Base-by-base conservation (phyloP, 2,113 vertebrate species). In the Actenoides hombroni region DNA sequence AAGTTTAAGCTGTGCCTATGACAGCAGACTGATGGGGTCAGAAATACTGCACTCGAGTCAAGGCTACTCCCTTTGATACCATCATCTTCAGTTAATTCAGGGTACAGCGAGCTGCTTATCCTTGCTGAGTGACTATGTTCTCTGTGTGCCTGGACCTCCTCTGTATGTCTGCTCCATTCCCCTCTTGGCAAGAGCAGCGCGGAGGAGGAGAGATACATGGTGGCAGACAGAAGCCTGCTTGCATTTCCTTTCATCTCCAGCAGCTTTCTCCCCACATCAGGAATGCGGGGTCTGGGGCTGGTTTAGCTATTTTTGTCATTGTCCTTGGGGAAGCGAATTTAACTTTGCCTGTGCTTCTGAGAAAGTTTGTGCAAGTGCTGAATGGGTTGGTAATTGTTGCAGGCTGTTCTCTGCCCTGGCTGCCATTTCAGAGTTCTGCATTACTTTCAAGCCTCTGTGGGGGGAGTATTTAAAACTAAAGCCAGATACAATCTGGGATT, bases 291-390 rank as follows among this genome's bases (percentile, higher is more conserved):
- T 63, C 28, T 6, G 10, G 35, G 39, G 56, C n/a, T 2, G 0
- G 59, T 85, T 95, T 57, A 73, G 29, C 37, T 90, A 65, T 3
- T 77, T 90, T 83, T 92, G 83, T 83, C 71, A 44, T 80, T 1
- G 9, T 77, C 60, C 59, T 46, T 42, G 28, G 54, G 80, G 68
- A 86, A 77, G 37, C 1, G 5, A 74, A 67, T 90, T 63, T 86
- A 49, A 74, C 40, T 88, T 83, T 86, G 28, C 37, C 68, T 63
- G 0, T 3, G 1, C 26, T 86, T 74, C 19, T n/a, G 64, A 54
- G 92, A 7, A 78, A 64, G 86, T 75, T 81, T 92, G 76, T 90
- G 44, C 59, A 63, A 92, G 76, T 63, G 71, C 68, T 86, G 71
- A 63, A 83, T 1, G 25, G 71, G 65, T 51, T 92, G 76, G 14